Base-by-base conservation (phyloP, 1,140 invertebrate genomes). In the Aphaenogaster floridana region DNA sequence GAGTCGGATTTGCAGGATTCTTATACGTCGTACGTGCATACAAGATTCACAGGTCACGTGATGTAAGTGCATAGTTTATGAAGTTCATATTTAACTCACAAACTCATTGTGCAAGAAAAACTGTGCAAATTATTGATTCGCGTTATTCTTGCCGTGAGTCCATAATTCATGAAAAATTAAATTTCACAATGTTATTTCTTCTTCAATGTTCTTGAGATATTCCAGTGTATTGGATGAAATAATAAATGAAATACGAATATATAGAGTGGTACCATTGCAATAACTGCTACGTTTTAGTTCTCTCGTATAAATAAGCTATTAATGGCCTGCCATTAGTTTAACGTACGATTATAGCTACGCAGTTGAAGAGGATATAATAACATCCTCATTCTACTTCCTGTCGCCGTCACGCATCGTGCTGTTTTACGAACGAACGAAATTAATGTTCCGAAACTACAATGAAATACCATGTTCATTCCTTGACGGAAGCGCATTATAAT, bases 301-400 rank as follows among this genome's bases (percentile, higher is more conserved):
- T 72, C 28, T 52, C 39, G 9, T 15, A 69, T 21, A 45, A 48
- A 69, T 21, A 45, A 48, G 11, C 28, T 17, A n/a, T 3, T 50
- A 48, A 50, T 72, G 48, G 8, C 48, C 59, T 72, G 28, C 28
- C 48, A 36, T 36, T 52, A 72, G 15, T 72, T 72, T 17, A 17
- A 36, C 42, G 21, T 4, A 52, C 4, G 15, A 52, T 48, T 7
- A 36, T 72, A 50, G 45, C 15, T 34, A 17, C 45, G 28, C 15
- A 48, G 28, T 52, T 72, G 28, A 52, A 34, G 13, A 72, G 69
- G 15, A 50, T 50, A 50, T 48, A n/a, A 36, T 72, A 50, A 72
- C 28, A 68, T 68, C 3, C 39, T n/a, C 34, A 68, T 68, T 13
- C 39, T 39, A 21, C 39, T 36, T 45, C n/a, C 36, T 42, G 64